Evolutionary conservation across 2,113 vertebrate species (phyloP).

Genomic region (Coracopsis vasa): DNA sequence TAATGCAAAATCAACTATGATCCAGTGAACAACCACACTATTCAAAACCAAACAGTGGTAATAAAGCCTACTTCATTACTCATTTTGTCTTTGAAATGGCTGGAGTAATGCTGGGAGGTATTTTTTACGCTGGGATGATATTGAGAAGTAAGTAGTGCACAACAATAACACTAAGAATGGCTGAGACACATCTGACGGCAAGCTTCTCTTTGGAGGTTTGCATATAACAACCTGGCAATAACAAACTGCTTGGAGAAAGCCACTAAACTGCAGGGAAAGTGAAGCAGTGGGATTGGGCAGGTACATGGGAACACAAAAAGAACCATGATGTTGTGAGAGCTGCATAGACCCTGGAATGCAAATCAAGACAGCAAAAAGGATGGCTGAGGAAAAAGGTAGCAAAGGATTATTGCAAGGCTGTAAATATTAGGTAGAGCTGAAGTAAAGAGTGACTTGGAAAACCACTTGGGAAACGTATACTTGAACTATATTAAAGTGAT

Average conservation of each 20-base stretch:
- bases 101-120: not conserved
- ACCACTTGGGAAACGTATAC: not conserved
- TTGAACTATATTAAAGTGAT: not conserved
- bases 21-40: not conserved
- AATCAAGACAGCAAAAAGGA: not conserved
- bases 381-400: not conserved
- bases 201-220: not conserved
- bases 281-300: not conserved
- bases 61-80: not conserved
- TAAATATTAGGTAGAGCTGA: not conserved
- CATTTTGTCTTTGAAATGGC: not conserved
- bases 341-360: not conserved
- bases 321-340: fast-evolving
- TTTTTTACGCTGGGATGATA: not conserved
- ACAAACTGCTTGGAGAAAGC: not conserved
- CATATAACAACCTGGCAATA: not conserved
- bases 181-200: not conserved
- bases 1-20: not conserved
- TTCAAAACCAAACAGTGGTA: not conserved
- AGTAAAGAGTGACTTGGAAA: not conserved
- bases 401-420: not conserved
- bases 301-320: too few species aligned
- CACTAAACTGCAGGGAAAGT: not conserved
- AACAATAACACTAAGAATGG: fast-evolving
- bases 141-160: not conserved